A percentile compares a stretch with the other conserved stretches of the same genome.
Evolutionary conservation across 2,888 invertebrate genomes (phyloP).

Genomic region (Campopleginae sp.): DNA sequence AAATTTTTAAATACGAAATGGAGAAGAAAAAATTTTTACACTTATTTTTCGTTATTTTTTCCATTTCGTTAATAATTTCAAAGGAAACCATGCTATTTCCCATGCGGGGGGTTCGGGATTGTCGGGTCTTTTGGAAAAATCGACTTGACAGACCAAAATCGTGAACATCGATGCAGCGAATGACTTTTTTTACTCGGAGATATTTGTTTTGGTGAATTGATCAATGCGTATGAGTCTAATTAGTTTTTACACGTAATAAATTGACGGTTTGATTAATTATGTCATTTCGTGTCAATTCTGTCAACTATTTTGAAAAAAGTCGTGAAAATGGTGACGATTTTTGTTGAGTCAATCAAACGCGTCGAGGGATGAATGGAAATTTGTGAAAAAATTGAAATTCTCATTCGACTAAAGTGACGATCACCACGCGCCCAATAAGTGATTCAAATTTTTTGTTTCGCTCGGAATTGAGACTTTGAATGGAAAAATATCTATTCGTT

Average conservation of each 20-base stretch:
- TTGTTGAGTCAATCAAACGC: neutral
- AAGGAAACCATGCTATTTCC: too few species aligned
- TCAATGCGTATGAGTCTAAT: neutral
- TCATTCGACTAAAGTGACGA: neutral
- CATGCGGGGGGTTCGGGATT: too few species aligned
- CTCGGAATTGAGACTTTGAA: neutral
- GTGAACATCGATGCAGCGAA: neutral
- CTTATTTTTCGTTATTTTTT: too few species aligned
- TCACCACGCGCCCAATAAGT: neutral
- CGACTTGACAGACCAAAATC: too few species aligned
- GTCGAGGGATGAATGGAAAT: neutral
- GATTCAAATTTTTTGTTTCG: neutral
- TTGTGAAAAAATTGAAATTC: neutral
- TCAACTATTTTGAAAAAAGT: neutral
- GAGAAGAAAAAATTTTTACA: too few species aligned
- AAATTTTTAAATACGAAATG: too few species aligned
- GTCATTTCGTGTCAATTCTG: neutral
- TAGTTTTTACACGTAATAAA: neutral
- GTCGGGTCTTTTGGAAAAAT: too few species aligned
- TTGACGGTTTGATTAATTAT: neutral
- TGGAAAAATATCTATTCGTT: constrained; percentile 14
- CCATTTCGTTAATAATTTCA: too few species aligned
- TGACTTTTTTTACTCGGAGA: neutral
- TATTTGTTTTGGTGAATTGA: neutral
- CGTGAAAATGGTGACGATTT: neutral